Evolutionary conservation across 2,888 invertebrate species (phyloP), one percentile per base, ranked within the genome.

Genomic region (Tachystola acroxantha): DNA sequence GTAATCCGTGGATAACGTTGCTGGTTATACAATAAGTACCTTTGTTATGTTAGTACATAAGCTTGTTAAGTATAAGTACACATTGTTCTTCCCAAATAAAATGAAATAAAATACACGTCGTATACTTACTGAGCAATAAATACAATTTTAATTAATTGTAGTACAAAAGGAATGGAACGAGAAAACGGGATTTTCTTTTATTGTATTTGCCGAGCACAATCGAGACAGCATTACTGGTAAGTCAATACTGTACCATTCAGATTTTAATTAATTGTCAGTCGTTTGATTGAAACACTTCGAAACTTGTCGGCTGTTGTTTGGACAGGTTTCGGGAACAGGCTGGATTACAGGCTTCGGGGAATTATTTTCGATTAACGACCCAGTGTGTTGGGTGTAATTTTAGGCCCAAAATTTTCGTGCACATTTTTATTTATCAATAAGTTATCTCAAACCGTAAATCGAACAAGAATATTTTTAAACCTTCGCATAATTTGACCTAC

Each of bases 231-330:
- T n/a, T 24, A 32, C 32, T 16, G 32, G 36, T 30, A 44, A 40
- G 37, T 40, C 40, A 45, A 32, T 38, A 40, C 32, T 55, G 57
- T 64, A 51, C 64, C 54, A 71, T 74, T 74, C 67, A 62, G 60
- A 56, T 70, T 75, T 67, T 76, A 76, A 76, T 78, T 77, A 77
- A 78, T 78, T 76, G 76, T 73, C 70, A 70, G 65, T 44, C 57
- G 61, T 70, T 74, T 72, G 68, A 77, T 73, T 71, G 72, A 75
- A 76, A 68, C 71, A 65, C 64, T 74, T 67, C 53, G 54, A 55
- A 72, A 77, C 64, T 76, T 77, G 70, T 72, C 64, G 64, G 70
- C 66, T 67, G 71, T 71, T 78, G 75, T 78, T 77, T 75, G 59
- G 73, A 71, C 70, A 75, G 77, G 66, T 64, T 65, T 65, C 57